A percentile compares a stretch with the other conserved stretches of the same genome.
Evolutionary conservation across 2,113 vertebrate species (phyloP).

Genomic region (Neogobius melanostomus): DNA sequence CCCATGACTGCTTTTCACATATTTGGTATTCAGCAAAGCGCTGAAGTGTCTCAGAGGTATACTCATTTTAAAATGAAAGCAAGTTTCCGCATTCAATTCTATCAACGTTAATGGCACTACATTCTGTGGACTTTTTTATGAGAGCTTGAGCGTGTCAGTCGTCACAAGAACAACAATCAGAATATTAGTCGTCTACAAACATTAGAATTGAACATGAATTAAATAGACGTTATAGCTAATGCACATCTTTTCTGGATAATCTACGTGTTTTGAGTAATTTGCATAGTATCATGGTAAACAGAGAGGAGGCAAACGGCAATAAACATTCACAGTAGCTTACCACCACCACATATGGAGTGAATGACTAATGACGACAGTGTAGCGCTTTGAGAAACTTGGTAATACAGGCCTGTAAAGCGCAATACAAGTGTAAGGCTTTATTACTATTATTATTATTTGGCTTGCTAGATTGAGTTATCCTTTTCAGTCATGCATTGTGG

Average conservation of each 20-base stretch:
- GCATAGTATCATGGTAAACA: constrained; percentile 57
- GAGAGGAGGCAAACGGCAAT: constrained; percentile 51
- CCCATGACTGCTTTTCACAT: constrained; percentile 8
- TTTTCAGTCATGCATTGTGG: constrained; percentile 61
- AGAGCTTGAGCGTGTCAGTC: neutral
- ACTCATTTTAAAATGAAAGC: neutral
- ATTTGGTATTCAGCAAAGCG: neutral
- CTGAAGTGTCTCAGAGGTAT: constrained; percentile 2
- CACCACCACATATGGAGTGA: too few relatives aligned
- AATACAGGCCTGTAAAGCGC: too few relatives aligned
- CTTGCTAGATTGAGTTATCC: constrained; percentile 57
- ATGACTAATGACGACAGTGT: too few relatives aligned
- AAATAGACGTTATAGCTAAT: constrained; percentile 18
- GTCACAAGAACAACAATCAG: constrained; percentile 1
- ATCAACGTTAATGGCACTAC: neutral
- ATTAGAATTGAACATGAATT: neutral
- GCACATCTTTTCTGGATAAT: constrained; percentile 26
- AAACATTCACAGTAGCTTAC: too few relatives aligned
- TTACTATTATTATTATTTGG: constrained; percentile 20
- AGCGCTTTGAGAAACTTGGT: too few relatives aligned
- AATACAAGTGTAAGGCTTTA: too few relatives aligned
- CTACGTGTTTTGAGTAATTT: constrained; percentile 35
- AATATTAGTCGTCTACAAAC: constrained; percentile 23
- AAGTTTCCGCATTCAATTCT: neutral
- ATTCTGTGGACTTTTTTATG: constrained; percentile 2